Percentiles rank a stretch among this genome's conserved stretches.
phyloP scores from a whole-genome alignment of 2,888 invertebrate genomes.

The Toxonevra muliebris region DNA sequence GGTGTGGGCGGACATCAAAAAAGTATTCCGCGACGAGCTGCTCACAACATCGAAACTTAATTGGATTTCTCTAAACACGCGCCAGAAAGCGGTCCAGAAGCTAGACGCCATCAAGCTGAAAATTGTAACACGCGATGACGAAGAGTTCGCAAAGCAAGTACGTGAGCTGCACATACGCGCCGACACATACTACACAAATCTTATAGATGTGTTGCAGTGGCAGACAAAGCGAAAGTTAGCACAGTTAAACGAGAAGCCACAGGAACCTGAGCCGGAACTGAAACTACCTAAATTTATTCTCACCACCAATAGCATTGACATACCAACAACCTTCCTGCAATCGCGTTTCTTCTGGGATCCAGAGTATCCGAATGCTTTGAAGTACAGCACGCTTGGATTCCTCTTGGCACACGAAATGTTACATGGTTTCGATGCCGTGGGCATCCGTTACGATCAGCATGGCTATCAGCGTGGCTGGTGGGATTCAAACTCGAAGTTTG shows the following conservation, averaged over 20 bases:
- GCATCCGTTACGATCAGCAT: conserved; percentile 53
- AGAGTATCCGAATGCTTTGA: conserved; percentile 55
- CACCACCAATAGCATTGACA: conserved; percentile 52
- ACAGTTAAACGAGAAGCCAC: conserved; percentile 48
- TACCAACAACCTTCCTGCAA: conserved; percentile 57
- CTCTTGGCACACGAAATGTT: conserved; percentile 58
- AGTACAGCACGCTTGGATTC: conserved; percentile 56
- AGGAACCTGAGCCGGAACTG: conserved; percentile 37
- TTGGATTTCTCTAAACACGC: conserved; percentile 52
- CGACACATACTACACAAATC: conserved; percentile 51
- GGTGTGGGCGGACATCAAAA: conserved; percentile 57
- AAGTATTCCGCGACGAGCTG: conserved; percentile 53
- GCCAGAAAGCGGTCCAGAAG: conserved; percentile 52
- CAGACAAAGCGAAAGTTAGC: conserved; percentile 45
- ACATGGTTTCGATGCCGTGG: conserved; percentile 57
- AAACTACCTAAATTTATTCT: conserved; percentile 52
- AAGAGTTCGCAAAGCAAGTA: conserved; percentile 43
- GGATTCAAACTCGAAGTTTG: conserved; percentile 49
- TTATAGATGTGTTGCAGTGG: conserved; percentile 54
- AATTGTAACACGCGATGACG: conserved; percentile 47
- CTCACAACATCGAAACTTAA: conserved; percentile 49
- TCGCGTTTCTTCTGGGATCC: conserved; percentile 59
- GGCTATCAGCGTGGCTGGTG: conserved; percentile 57
- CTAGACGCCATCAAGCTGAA: conserved; percentile 52
- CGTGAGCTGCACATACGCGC: conserved; percentile 42